Conservation (phyloP, 1,140 invertebrate genomes). For the Prorops nasuta region DNA sequence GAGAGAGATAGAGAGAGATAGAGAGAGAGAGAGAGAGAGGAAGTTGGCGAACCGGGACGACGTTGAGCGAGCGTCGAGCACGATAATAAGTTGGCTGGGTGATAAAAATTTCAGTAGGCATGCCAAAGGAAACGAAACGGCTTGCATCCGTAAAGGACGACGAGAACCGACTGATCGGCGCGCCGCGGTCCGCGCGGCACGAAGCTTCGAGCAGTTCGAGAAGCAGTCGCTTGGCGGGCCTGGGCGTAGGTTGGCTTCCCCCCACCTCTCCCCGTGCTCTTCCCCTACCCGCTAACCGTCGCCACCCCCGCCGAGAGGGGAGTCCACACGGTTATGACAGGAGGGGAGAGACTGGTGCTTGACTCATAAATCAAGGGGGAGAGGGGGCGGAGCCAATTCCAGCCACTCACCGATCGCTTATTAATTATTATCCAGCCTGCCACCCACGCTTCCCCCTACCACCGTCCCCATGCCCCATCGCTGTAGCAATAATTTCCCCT, state of each 20-base stretch:
- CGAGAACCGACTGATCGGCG: conserved; percentile 48
- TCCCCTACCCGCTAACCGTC: not conserved
- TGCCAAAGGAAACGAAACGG: too few species aligned
- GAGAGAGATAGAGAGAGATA: too few species aligned
- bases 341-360: conserved; percentile 54
- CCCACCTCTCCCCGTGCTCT: conserved; percentile 6
- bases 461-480: conserved; percentile 30
- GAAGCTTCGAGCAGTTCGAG: conserved; percentile 23
- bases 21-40: too few species aligned
- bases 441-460: conserved; percentile 19
- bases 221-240: too few species aligned
- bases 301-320: conserved; percentile 2
- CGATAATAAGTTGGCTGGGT: too few species aligned
- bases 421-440: conserved; percentile 52
- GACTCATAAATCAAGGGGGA: conserved; percentile 54
- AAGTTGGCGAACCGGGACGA: too few species aligned
- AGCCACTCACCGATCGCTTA: conserved; percentile 54
- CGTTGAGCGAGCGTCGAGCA: too few species aligned
- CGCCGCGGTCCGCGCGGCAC: too few species aligned
- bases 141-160: too few species aligned
- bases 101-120: too few species aligned
- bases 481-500: conserved; percentile 7
- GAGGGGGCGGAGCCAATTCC: conserved; percentile 40
- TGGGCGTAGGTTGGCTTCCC: conserved; percentile 25
- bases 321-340: conserved; percentile 50